Percentiles rank a stretch among this genome's conserved stretches.
Conservation (phyloP, 2,888 invertebrate genomes). For the Scelioninae gen. 1 region DNA sequence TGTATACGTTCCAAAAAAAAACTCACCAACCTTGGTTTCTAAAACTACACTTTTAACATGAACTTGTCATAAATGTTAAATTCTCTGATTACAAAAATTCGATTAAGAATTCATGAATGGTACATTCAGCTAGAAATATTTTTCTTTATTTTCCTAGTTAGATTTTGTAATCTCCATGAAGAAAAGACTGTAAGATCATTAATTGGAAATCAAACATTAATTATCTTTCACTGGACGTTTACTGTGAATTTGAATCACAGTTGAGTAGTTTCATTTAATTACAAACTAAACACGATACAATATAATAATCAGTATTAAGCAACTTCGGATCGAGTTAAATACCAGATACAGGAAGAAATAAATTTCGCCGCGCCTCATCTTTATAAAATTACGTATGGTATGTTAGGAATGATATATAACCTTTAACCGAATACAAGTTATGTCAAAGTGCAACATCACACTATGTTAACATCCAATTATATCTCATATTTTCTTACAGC, state of each 20-base stretch:
- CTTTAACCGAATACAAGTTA: conserved; percentile 56
- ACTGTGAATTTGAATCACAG: neutral
- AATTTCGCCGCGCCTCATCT: conserved; percentile 56
- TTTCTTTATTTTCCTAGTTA: neutral
- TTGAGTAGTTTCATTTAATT: conserved; percentile 31
- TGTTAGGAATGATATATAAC: conserved; percentile 56
- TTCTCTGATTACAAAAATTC: neutral
- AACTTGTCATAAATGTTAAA: conserved; percentile 31
- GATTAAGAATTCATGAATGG: neutral
- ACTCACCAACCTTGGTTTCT: conserved; percentile 46
- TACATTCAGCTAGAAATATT: neutral
- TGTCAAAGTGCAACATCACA: conserved; percentile 52
- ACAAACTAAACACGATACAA: conserved; percentile 17
- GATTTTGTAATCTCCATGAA: too few relatives aligned
- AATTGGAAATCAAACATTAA: conserved; percentile 24
- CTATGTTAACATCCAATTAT: neutral
- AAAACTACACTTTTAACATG: conserved; percentile 25
- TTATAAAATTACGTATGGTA: conserved; percentile 46
- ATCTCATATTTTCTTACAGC: conserved; percentile 17
- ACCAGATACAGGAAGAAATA: conserved; percentile 58
- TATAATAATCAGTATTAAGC: conserved; percentile 35
- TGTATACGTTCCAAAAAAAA: conserved; percentile 39
- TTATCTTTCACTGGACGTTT: neutral
- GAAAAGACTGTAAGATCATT: neutral
- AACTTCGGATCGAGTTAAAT: conserved; percentile 44